Evolutionary conservation across 2,797 vertebrate species (phyloP), one percentile per base, ranked within the genome.

Genomic region (Lemur catta): DNA sequence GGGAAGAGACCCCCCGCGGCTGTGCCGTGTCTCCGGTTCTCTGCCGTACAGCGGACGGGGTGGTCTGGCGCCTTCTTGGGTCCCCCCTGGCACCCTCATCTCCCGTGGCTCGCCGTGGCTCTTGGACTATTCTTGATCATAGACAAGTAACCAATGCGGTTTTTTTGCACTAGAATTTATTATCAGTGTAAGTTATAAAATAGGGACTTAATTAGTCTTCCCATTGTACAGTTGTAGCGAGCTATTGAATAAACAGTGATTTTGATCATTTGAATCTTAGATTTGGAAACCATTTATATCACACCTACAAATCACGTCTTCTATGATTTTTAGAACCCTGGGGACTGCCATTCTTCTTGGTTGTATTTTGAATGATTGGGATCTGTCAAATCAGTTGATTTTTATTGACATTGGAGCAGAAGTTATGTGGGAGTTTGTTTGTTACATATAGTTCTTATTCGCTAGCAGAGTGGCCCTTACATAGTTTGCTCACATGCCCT

Each of bases 81-180:
- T 57, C 1, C 26, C 65, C 22, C 33, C 20, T 2, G 10, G 15
- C 43, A 18, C 15, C 7, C n/a, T 57, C 26, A 7, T 15, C 48
- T 87, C 33, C 4, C 0, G 3, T 35, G 26, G 1, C 38, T 59
- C 14, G 76, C 67, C 0, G 0, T 46, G 28, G 13, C 8, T 33
- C 65, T 72, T 65, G 20, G 26, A 50, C 30, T 52, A 10, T 61
- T 63, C 35, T 79, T 52, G 50, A 78, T 61, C 13, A 2, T 17
- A 28, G 35, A 14, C 24, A 55, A 35, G 82, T 84, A 7, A 14
- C 33, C 0, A 12, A 2, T 30, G 71, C 5, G 17, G 0, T 0
- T 48, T 82, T 82, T 82, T 33, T 38, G 30, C 41, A 9, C 18
- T 33, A 14, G 78, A 57, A 12, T 30, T 65, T 65, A 33, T 1